Base-by-base conservation (phyloP, 2,113 vertebrate species). In the Tapirus terrestris region DNA sequence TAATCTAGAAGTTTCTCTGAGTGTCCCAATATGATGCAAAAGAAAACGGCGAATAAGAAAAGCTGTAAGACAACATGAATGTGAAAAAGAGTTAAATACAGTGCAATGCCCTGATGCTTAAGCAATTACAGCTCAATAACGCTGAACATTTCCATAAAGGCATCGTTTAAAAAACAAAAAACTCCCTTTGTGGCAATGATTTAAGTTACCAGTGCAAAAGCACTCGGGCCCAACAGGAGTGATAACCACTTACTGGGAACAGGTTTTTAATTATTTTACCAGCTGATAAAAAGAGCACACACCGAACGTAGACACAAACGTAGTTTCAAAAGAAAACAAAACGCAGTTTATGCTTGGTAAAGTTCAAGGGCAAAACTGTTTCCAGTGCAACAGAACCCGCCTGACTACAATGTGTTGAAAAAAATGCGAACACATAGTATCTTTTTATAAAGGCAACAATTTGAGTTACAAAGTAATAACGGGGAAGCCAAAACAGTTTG, bases 401-500 rank as follows among this genome's bases (percentile, higher is more conserved):
- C 75, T 29, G 75, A 87, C 89, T 96, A 83, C 87, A 84, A 58
- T 29, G 77, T 70, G 84, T 60, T 33, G 82, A 48, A 48, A 6
- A 53, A 77, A 93, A 85, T 25, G 81, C 61, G 81, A 96, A 96
- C 95, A 97, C 98, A 97, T 87, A 96, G 91, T 97, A 97, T 98
- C 95, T 97, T 96, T 96, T 98, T 68, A 97, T 94, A 96, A 97
- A 96, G 48, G 94, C 97, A 97, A 98, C 96, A 97, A 98, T 96
- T 94, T 94, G 91, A 95, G 90, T 96, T 98, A 87, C 97, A 89
- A 98, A 98, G 95, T 97, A 98, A 98, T 98, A 98, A 97, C 94
- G 95, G 97, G 97, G 96, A 98, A 97, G 94, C 97, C 98, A 96
- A 97, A 97, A 98, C 98, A 97, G 96, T 97, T 98, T 98, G 97